Evolutionary conservation across 2,888 invertebrate species (phyloP), one percentile per base, ranked within the genome.

Genomic region (Meta bourneti): DNA sequence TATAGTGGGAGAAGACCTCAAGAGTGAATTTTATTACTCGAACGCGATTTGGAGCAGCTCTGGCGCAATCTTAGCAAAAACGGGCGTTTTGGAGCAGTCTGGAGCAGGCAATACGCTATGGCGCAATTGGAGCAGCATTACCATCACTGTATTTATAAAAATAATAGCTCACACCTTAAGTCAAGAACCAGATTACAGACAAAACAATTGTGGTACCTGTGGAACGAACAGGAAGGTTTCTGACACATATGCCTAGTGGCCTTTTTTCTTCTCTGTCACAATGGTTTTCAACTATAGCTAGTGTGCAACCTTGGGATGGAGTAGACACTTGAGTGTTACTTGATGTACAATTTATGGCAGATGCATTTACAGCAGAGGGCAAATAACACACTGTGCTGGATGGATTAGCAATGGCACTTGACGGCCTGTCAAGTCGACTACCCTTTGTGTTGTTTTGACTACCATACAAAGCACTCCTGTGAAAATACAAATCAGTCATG

Each of bases 161-260:
- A n/a, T n/a, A n/a, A n/a, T n/a, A 2, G 34, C 4, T 4, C 34
- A 34, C 34, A 34, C 34, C 4, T 34, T 34, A 34, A 34, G 4
- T 34, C 61, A 61, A 61, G 61, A 34, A 34, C 8, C n/a, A 69
- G n/a, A 69, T 34, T 34, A n/a, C n/a, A 34, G 34, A 74, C 20
- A 34, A 74, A 70, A 81, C 81, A 19, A 52, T 19, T 71, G 61
- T 49, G 94, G 94, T 94, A 95, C 95, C 95, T 94, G 95, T 95
- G 94, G 98, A 98, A 94, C 98, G 96, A 93, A 97, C 96, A 93
- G 98, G 98, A 94, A 98, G 96, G 95, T 98, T 98, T 94, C 97
- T 96, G 94, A 98, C 98, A 95, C 98, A 98, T 95, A 98, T 98
- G 93, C 98, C 98, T 94, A 98, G 95, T 92, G 98, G 98, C 94